These are phyloP conservation scores for Anguilla marmorata DNA, from an alignment of 2,797 vertebrate genomes.

Conservation along the genomic window DNA sequence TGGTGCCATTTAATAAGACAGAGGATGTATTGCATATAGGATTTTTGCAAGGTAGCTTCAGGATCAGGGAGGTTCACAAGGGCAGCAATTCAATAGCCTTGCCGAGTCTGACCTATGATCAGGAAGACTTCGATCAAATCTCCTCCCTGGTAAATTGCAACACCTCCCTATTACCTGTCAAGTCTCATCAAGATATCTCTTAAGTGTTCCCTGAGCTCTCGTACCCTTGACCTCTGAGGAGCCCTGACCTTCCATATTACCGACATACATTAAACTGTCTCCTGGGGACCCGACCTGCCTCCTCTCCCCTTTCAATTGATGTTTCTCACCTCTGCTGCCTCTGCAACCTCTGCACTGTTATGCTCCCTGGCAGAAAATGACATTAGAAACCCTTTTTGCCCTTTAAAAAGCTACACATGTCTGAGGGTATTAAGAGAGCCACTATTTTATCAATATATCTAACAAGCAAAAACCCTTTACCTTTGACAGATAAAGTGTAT, in stretches of 20 bases:
- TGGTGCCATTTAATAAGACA: conserved; percentile 16
- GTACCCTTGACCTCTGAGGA: conserved; percentile 33
- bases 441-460: conserved; percentile 22
- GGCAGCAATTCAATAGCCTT: conserved; percentile 32
- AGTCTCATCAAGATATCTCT: conserved; percentile 36
- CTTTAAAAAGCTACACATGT: conserved; percentile 32
- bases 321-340: conserved; percentile 27
- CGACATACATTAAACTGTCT: conserved; percentile 34
- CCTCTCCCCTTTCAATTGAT: conserved; percentile 21
- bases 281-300: conserved; percentile 4
- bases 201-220: conserved; percentile 32
- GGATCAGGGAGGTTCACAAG: background rate
- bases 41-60: conserved; percentile 24
- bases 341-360: background rate
- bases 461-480: conserved; percentile 20
- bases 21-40: conserved; percentile 24
- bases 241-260: conserved; percentile 30
- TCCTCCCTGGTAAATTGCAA: conserved; percentile 33
- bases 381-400: conserved; percentile 20
- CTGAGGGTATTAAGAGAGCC: conserved; percentile 23
- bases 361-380: conserved; percentile 28
- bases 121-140: conserved; percentile 35
- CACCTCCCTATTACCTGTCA: conserved; percentile 40
- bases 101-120: conserved; percentile 34
- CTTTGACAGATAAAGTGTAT: background rate